Base-by-base conservation (phyloP, 2,113 vertebrate genomes). In the Megalops atlanticus region DNA sequence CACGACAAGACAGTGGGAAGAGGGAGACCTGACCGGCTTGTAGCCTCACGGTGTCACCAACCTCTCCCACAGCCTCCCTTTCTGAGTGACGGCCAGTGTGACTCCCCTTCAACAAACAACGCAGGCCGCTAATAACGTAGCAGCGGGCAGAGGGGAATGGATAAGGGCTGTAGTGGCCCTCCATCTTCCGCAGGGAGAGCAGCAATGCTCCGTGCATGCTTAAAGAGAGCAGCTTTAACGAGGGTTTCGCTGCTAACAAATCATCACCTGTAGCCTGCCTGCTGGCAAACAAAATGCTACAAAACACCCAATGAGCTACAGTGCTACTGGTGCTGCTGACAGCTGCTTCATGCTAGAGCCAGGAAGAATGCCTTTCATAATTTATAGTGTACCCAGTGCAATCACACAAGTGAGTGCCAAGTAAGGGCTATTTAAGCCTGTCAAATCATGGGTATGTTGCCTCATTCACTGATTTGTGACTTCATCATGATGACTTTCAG, bases 221-320 rank as follows among this genome's bases (percentile, higher is more conserved):
- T 39, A 74, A n/a, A 41, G 31, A 41, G 72, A 1, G 38, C 76
- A 49, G 72, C 73, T 76, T 33, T 31, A 36, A 69, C 10, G 1
- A 27, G 45, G 40, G 54, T 16, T 18, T 43, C 35, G 52, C 78
- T 76, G 45, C 38, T 69, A 79, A 82, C 83, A 81, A 81, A 85
- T 80, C 35, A 77, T 77, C 43, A 80, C 80, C 77, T 80, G 72
- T 54, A 78, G 80, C 64, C 49, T 39, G 49, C 71, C 43, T 41
- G 16, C 18, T 12, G 76, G 52, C 76, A 78, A 76, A 78, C n/a
- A 68, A 52, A 68, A 24, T 11, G 64, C 0, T 24, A 7, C 18
- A 77, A 38, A 27, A 11, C 76, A 27, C 52, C 54, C 54, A 54
- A 18, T 8, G 21, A 39, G 41, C 39, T 49, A 49, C 12, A 11